A percentile compares a stretch with the other conserved stretches of the same genome.
phyloP scores from a whole-genome alignment of 2,888 invertebrate species.

The Ichneumoninae sp. region DNA sequence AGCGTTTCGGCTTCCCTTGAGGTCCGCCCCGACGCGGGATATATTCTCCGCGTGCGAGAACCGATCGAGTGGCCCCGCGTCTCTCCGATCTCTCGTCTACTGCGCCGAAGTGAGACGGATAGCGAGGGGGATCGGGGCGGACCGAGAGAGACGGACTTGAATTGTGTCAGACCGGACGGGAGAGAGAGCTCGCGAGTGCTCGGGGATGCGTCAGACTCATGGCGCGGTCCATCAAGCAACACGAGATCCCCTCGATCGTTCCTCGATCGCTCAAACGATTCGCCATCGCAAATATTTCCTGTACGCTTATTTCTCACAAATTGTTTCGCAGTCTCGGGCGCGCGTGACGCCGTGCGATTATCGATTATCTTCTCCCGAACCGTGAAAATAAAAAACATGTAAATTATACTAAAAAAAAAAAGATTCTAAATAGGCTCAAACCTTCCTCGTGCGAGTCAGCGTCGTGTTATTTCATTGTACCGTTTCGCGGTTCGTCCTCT shows the following conservation, averaged over 20 bases:
- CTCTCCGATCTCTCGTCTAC: constrained; percentile 35
- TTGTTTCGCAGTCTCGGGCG: constrained; percentile 51
- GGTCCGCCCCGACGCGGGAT: constrained; percentile 38
- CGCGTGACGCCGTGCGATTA: constrained; percentile 42
- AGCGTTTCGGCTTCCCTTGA: constrained; percentile 68
- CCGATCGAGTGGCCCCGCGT: constrained; percentile 23
- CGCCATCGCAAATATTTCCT: constrained; percentile 51
- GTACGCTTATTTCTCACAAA: neutral
- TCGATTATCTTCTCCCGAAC: constrained; percentile 58
- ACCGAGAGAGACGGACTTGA: constrained; percentile 29
- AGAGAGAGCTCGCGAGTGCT: constrained; percentile 39
- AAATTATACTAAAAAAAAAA: neutral
- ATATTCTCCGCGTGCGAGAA: constrained; percentile 54
- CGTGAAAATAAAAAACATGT: constrained; percentile 58
- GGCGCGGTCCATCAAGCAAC: constrained; percentile 58
- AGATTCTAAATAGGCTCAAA: constrained; percentile 41
- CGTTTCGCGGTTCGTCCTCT: constrained; percentile 26
- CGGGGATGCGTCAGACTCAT: constrained; percentile 34
- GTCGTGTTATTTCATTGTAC: constrained; percentile 29
- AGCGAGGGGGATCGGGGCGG: constrained; percentile 38
- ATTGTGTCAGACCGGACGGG: constrained; percentile 11
- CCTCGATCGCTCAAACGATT: constrained; percentile 22
- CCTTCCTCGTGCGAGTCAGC: constrained; percentile 12
- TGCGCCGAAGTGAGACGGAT: constrained; percentile 32
- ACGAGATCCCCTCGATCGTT: constrained; percentile 38